Percentiles rank a stretch among this genome's conserved stretches.
Evolutionary conservation across 2,113 vertebrate genomes (phyloP).

Genomic region (human (Homo sapiens)): GRCh38 chr2:148499501-148500000

Average conservation of each 20-base stretch:
- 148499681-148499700: conserved; percentile 32
- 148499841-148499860: neutral
- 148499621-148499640: conserved; percentile 39
- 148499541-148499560: neutral
- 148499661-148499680: conserved; percentile 44
- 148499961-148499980: neutral
- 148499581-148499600: conserved; percentile 40
- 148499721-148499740: conserved; percentile 29
- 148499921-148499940: conserved; percentile 47
- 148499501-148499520: conserved; percentile 7
- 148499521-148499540: conserved; percentile 41
- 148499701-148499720: conserved; percentile 27
- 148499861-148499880: neutral
- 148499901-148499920: conserved; percentile 34
- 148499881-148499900: conserved; percentile 3
- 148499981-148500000: conserved; percentile 36
- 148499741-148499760: conserved; percentile 46
- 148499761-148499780: conserved; percentile 46
- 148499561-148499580: conserved; percentile 12
- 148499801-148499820: neutral
- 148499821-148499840: conserved; percentile 56
- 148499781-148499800: conserved; percentile 45
- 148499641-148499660: conserved; percentile 34
- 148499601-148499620: conserved; percentile 37
- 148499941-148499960: neutral